Evolutionary conservation across 2,113 vertebrate species (phyloP), one percentile per base, ranked within the genome.

Genomic region (Pithys albifrons): DNA sequence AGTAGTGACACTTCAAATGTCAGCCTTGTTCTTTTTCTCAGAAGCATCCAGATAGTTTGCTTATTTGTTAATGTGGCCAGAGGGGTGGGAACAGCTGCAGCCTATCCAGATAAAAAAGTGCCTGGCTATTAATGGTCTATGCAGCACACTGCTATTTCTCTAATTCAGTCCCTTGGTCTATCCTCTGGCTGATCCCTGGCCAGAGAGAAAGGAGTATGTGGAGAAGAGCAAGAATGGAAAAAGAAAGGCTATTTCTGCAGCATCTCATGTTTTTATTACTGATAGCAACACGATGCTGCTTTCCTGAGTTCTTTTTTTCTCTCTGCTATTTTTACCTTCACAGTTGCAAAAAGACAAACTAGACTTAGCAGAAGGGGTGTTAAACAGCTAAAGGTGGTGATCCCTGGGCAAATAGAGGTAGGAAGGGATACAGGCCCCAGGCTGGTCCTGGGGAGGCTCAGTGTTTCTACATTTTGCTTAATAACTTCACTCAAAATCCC

Each of bases 11-110:
- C 73, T 96, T 82, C 80, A 90, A 86, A 94, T 75, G 61, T 89
- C 85, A 93, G 77, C 70, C 80, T 84, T 82, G 45, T 73, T 89
- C 31, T 6, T 89, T 95, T 94, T 75, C 15, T 3, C 80, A 76
- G 91, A 78, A 78, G 65, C 70, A 49, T 81, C 82, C 74, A 41
- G 19, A 70, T 52, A 61, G 54, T 33, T 61, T 89, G 66, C 70
- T 72, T 89, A 23, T 87, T 93, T 69, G 29, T 72, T 73, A 72
- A 76, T 85, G 66, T 85, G 92, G 83, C 86, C 78, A 19, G 31
- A 71, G 62, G 90, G 95, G 59, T 93, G 92, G 88, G 52, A 78
- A n/a, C 73, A 93, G 90, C 88, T 86, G 83, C 85, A 75, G 73
- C 64, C 69, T 54, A 23, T 58, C 46, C 3, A 14, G 49, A 77